Evolutionary conservation across 2,888 invertebrate genomes (phyloP), one percentile per base, ranked within the genome.

Genomic region (Hemithea aestivaria): DNA sequence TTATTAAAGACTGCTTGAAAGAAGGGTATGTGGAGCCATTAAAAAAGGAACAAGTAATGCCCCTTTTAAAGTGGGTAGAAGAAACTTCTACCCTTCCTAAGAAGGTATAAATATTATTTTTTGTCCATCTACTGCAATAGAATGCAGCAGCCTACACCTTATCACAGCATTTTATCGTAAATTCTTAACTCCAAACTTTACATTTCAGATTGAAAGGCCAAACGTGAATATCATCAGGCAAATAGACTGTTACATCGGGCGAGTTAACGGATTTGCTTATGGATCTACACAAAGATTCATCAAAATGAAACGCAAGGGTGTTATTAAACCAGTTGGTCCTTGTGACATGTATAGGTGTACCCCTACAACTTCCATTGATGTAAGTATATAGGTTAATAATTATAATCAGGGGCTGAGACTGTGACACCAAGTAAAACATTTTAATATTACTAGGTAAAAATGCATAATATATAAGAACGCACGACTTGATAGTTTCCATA

Each of bases 191-290:
- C n/a, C n/a, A n/a, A n/a, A n/a, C n/a, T n/a, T n/a, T n/a, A 21
- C 5, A n/a, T 47, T 46, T 1, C 41, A 72, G 73, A 59, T 75
- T 48, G 45, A 66, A 52, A 64, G 76, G 28, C 73, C 71, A n/a
- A 75, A 81, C 42, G 51, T 66, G 2, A 70, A 84, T 27, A 56
- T 63, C 27, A 69, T 87, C n/a, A 68, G 84, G 42, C 59, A 77
- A 26, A 70, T 88, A 8, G 89, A 89, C 53, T 67, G 81, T 36
- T 88, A 88, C 41, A 63, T 87, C 26, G 88, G 88, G 10, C 71
- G 75, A 58, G 87, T 87, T 1, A 85, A 90, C 66, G 90, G 90
- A 12, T 89, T 88, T 50, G 76, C 89, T 0, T 90, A 89, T 49
- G 87, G 84, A 30, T 89, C 89, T 1, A 63, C 62, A 28, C 71